Evolutionary conservation across 2,888 invertebrate genomes (phyloP), one percentile per base, ranked within the genome.

Genomic region (Lasioglossum figueresi): DNA sequence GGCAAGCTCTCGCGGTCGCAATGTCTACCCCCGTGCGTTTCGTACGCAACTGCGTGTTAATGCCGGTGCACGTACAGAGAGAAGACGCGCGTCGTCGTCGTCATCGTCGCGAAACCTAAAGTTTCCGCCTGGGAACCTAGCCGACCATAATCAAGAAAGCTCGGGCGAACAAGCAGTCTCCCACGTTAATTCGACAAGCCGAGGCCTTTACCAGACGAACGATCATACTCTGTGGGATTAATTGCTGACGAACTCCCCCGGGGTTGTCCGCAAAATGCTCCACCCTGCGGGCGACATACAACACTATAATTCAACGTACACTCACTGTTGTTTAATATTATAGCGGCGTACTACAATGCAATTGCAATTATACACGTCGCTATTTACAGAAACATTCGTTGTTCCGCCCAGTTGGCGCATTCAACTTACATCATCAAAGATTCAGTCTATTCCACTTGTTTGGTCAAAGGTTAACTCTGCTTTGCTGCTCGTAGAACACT

Each of bases 11-110:
- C 63, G 37, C 56, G 70, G 40, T 70, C 27, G 75, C 63, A 78
- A 78, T 66, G 75, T 82, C 71, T 81, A 23, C 45, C 23, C 16
- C 14, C 23, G 4, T 56, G n/a, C 34, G 71, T 66, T 72, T 43
- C 48, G 71, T 56, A 81, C 81, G 81, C 72, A 68, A 37, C 66
- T 66, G 56, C 66, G 81, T 45, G 8, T n/a, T 68, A 74, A 83
- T 31, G 43, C n/a, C 16, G 37, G 48, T 5, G 45, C 68, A 27
- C 56, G 3, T 10, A 2, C 52, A n/a, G 63, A 59, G 34, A 45
- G 56, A 76, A n/a, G 48, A 31, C 23, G 40, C n/a, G 68, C 37
- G 12, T 31, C 43, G 27, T 8, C 63, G 63, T 14, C 27, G 4
- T 14, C 43, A 2, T 14, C 43, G 8, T 12, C 43, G 0, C 43